phyloP scores from a whole-genome alignment of 2,113 vertebrate genomes.

The Myotis lucifugus region DNA sequence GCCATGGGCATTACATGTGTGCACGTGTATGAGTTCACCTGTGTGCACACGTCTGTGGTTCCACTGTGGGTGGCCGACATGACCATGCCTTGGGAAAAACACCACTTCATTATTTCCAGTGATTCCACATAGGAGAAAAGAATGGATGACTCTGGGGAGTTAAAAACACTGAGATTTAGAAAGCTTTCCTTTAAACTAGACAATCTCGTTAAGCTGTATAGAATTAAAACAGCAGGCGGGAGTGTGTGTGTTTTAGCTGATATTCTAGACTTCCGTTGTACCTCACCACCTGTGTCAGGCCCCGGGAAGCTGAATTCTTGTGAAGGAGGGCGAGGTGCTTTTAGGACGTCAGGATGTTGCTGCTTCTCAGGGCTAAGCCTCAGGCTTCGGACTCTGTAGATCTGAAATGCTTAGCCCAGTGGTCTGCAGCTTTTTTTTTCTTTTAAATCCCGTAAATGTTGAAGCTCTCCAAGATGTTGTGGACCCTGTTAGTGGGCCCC shows the following conservation, averaged over 20 bases:
- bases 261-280: not conserved
- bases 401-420: not conserved
- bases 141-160: not conserved
- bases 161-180: not conserved
- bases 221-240: slow-evolving; percentile 21
- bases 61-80: not conserved
- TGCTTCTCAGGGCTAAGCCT: not conserved
- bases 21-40: not conserved
- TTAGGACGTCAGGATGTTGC: not conserved
- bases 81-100: not conserved
- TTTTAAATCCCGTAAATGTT: not conserved
- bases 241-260: not conserved
- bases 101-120: not conserved
- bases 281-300: not conserved
- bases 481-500: not conserved
- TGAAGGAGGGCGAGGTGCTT: not conserved
- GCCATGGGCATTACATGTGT: not conserved
- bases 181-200: not conserved
- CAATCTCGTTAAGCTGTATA: not conserved
- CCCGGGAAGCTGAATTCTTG: not conserved
- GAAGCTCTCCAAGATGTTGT: not conserved
- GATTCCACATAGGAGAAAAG: not conserved
- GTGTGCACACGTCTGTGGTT: not conserved
- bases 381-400: not conserved
- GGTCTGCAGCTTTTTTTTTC: not conserved